Conservation (phyloP, 2,888 invertebrate species). For the Julus scanicus region DNA sequence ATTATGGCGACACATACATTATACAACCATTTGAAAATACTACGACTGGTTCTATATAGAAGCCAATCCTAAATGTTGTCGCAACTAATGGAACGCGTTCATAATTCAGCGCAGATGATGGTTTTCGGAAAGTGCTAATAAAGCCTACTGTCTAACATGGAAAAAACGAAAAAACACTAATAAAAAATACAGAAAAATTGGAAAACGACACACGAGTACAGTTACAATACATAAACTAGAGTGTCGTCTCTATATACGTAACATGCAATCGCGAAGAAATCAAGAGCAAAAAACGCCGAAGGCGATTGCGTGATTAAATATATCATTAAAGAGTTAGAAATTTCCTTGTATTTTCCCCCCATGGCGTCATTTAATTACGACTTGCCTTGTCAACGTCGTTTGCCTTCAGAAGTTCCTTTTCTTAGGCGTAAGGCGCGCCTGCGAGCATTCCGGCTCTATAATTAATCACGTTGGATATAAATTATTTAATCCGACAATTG, state of each 20-base stretch:
- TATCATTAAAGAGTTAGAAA: slow-evolving; percentile 24
- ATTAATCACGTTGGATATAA: slow-evolving; percentile 42
- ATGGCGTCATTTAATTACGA: slow-evolving; percentile 29
- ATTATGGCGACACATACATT: too few species aligned
- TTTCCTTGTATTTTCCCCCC: neutral
- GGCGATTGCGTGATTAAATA: neutral
- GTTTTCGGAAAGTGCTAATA: too few species aligned
- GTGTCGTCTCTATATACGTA: too few species aligned
- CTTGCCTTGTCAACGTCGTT: slow-evolving; percentile 14
- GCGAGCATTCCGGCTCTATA: neutral
- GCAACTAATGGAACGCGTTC: too few species aligned
- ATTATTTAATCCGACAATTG: slow-evolving; percentile 39
- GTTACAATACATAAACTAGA: too few species aligned
- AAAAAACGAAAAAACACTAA: too few species aligned
- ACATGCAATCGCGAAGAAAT: neutral
- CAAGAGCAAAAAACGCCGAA: neutral
- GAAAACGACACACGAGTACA: too few species aligned
- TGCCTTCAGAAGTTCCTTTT: neutral
- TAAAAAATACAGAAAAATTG: too few species aligned
- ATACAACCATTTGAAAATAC: too few species aligned
- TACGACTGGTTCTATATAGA: too few species aligned
- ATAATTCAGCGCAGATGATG: too few species aligned
- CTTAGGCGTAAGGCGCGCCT: neutral
- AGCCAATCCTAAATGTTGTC: too few species aligned
- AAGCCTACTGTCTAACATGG: neutral